Evolutionary conservation across 2,113 vertebrate genomes (phyloP).

Genomic region (Rhea pennata): DNA sequence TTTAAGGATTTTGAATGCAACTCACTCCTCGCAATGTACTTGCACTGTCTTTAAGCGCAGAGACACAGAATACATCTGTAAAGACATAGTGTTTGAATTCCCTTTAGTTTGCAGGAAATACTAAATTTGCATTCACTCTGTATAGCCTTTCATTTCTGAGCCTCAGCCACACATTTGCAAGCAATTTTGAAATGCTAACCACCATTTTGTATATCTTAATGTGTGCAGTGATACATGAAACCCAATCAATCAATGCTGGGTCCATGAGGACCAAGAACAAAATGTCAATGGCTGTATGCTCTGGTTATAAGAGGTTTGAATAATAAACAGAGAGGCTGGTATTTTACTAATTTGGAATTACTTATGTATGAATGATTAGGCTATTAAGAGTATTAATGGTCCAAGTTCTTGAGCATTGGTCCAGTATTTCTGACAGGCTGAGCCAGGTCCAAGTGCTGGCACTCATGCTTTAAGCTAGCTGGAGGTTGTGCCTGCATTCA

Average conservation of each 20-base stretch:
- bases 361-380: not conserved
- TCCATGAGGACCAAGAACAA: not conserved
- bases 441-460: not conserved
- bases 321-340: not conserved
- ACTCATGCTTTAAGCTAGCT: not conserved
- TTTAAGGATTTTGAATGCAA: not conserved
- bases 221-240: not conserved
- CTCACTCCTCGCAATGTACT: accelerated
- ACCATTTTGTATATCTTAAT: not conserved
- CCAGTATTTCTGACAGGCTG: not conserved
- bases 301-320: not conserved
- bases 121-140: not conserved
- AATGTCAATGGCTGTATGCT: accelerated
- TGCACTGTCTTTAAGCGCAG: not conserved
- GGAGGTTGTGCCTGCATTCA: not conserved
- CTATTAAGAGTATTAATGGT: not conserved
- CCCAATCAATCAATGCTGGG: not conserved
- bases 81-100: not conserved
- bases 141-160: not conserved
- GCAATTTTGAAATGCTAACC: not conserved
- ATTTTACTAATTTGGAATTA: not conserved
- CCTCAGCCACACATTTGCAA: not conserved
- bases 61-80: accelerated
- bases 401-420: too few relatives aligned
- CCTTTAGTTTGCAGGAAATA: not conserved